Evolutionary conservation across 2,113 vertebrate genomes (phyloP).

Genomic region (Sclerurus mexicanus): DNA sequence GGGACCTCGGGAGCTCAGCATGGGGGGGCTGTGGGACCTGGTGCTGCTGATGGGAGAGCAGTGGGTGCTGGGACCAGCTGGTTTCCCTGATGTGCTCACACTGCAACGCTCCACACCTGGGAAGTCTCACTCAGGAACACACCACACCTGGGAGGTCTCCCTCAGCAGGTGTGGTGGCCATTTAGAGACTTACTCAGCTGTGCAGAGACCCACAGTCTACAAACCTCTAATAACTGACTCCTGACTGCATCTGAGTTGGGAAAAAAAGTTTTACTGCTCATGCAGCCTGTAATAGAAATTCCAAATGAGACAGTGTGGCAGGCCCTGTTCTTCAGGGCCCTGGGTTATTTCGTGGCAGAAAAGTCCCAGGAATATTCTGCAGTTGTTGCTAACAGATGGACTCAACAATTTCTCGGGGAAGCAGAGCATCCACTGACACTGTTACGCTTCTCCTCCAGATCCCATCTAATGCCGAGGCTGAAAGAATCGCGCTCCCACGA

Average conservation of each 20-base stretch:
- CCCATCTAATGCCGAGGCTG: constrained; percentile 99
- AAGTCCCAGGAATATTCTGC: not conserved
- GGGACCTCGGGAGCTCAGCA: not conserved
- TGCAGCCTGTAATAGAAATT: not conserved
- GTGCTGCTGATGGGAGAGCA: not conserved
- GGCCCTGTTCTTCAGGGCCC: not conserved
- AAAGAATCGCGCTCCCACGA: constrained; percentile 99
- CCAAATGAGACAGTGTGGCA: not conserved
- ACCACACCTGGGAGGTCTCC: rapidly evolving
- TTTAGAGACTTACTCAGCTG: not conserved
- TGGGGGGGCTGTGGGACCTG: not conserved
- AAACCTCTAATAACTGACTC: not conserved
- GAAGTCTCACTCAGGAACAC: not conserved
- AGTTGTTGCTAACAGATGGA: not conserved
- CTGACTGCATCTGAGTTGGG: rapidly evolving
- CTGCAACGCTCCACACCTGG: not conserved
- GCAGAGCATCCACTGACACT: not conserved
- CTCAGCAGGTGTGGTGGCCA: not conserved
- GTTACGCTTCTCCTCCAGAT: constrained; percentile 69
- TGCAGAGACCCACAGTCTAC: not conserved
- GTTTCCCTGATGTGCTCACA: not conserved
- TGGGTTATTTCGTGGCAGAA: not conserved
- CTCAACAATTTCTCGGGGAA: not conserved
- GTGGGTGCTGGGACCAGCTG: not conserved
- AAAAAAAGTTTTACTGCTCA: not conserved